phyloP scores from a whole-genome alignment of 2,113 vertebrate species.

The Hippocampus comes region DNA sequence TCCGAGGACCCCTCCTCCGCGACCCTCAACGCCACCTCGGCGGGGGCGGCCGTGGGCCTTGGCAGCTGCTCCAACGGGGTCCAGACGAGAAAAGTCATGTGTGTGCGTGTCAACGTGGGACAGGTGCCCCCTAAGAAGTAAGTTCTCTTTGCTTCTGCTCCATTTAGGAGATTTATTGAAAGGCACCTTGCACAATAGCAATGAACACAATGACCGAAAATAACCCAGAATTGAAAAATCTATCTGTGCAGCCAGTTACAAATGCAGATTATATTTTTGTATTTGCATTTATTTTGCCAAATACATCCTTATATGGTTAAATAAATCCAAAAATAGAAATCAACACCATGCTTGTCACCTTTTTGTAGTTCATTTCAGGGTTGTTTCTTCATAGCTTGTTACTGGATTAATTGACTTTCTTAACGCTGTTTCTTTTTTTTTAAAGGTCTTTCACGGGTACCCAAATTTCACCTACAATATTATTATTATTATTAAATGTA shows the following conservation, averaged over 20 bases:
- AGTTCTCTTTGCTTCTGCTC: slow-evolving; percentile 29
- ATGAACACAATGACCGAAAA: too few relatives aligned
- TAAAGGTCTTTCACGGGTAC: slow-evolving; percentile 68
- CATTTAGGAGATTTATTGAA: not conserved
- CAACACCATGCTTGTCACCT: not conserved
- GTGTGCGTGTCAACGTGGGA: slow-evolving; percentile 93
- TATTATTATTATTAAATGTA: too few relatives aligned
- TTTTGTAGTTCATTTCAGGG: not conserved
- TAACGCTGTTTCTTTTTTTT: slow-evolving; percentile 34
- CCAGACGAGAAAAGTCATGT: slow-evolving; percentile 97
- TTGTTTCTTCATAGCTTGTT: too few relatives aligned
- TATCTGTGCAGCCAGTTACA: too few relatives aligned
- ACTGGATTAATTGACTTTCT: slow-evolving; percentile 2
- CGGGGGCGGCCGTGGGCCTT: slow-evolving; percentile 47
- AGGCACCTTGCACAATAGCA: too few relatives aligned
- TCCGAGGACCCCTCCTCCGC: slow-evolving; percentile 83
- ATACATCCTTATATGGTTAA: too few relatives aligned
- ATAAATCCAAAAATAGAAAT: too few relatives aligned
- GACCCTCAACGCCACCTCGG: slow-evolving; percentile 76
- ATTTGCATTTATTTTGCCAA: too few relatives aligned
- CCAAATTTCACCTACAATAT: slow-evolving; percentile 47
- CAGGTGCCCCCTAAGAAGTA: slow-evolving; percentile 99
- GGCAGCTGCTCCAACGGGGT: slow-evolving; percentile 84
- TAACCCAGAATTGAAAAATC: too few relatives aligned
- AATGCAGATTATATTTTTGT: too few relatives aligned